These are phyloP conservation scores for Agapostemon virescens DNA, from an alignment of 2,888 invertebrate species.

Conservation along the genomic window DNA sequence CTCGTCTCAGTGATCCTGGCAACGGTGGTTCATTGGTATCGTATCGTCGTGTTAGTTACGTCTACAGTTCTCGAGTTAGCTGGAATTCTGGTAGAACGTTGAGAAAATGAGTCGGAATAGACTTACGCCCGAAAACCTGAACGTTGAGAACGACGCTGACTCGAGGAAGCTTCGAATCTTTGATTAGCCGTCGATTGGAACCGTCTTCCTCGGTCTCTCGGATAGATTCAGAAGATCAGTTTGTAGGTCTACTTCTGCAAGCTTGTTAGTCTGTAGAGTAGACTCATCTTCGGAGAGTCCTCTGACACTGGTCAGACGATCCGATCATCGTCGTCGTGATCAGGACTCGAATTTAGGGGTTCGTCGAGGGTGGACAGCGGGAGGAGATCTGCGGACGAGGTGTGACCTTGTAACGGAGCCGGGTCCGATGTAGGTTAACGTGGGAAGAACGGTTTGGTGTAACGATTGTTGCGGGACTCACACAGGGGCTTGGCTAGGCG, in stretches of 20 bases:
- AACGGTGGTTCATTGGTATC: too few relatives aligned
- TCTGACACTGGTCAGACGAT: not conserved
- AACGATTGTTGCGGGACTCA: not conserved
- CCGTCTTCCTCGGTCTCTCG: not conserved
- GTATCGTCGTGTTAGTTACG: too few relatives aligned
- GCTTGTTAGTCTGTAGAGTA: not conserved
- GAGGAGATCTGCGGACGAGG: not conserved
- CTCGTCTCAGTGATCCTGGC: not conserved
- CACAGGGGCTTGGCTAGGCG: not conserved
- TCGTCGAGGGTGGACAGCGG: conserved; percentile 1
- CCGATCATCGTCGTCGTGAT: not conserved
- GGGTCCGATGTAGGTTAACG: not conserved
- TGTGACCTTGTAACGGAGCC: conserved; percentile 8
- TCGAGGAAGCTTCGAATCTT: not conserved
- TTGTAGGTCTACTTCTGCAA: not conserved
- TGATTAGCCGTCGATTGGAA: too few relatives aligned
- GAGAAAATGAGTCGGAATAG: not conserved
- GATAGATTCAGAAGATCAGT: not conserved
- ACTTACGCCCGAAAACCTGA: not conserved
- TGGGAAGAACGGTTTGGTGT: not conserved
- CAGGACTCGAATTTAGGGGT: not conserved
- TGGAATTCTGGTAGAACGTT: too few relatives aligned
- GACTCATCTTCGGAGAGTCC: not conserved
- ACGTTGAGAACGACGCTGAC: not conserved
- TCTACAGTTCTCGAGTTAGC: too few relatives aligned